These are phyloP conservation scores for Jordanella pulchra DNA, from an alignment of 2,797 vertebrate species.

Conservation along the genomic window DNA sequence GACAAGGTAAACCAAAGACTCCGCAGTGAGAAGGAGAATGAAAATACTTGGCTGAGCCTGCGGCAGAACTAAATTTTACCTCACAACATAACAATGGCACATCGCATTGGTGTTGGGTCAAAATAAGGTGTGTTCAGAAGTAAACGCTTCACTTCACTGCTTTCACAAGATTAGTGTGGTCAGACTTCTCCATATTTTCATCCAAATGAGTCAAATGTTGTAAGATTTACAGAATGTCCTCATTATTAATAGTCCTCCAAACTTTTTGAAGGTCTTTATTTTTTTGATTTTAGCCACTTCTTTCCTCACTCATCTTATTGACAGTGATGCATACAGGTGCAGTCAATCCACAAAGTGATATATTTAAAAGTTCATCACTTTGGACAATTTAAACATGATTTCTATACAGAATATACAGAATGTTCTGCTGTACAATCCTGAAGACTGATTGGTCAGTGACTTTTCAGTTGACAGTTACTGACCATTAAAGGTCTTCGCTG, in stretches of 20 bases:
- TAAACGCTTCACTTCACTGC: background rate
- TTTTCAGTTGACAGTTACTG: too few relatives aligned
- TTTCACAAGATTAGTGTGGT: background rate
- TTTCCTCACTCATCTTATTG: too few relatives aligned
- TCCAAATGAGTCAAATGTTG: too few relatives aligned
- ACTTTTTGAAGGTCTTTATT: background rate
- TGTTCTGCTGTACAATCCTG: too few relatives aligned
- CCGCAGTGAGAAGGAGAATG: constrained; percentile 18
- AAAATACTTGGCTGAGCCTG: constrained; percentile 38
- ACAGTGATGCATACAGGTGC: too few relatives aligned
- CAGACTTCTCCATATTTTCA: too few relatives aligned
- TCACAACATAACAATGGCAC: constrained; percentile 10
- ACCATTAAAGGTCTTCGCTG: background rate
- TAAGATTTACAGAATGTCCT: too few relatives aligned
- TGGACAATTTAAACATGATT: too few relatives aligned
- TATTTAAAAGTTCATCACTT: too few relatives aligned
- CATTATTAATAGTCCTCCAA: background rate
- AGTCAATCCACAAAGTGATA: too few relatives aligned
- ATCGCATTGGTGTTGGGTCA: background rate
- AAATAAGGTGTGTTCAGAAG: background rate
- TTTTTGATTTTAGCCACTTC: background rate
- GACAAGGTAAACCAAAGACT: constrained; percentile 50
- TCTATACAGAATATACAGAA: too few relatives aligned
- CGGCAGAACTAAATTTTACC: constrained; percentile 19
- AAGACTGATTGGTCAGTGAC: too few relatives aligned